Conservation (phyloP, 2,113 vertebrate species). For the Anser brachyrhynchus region DNA sequence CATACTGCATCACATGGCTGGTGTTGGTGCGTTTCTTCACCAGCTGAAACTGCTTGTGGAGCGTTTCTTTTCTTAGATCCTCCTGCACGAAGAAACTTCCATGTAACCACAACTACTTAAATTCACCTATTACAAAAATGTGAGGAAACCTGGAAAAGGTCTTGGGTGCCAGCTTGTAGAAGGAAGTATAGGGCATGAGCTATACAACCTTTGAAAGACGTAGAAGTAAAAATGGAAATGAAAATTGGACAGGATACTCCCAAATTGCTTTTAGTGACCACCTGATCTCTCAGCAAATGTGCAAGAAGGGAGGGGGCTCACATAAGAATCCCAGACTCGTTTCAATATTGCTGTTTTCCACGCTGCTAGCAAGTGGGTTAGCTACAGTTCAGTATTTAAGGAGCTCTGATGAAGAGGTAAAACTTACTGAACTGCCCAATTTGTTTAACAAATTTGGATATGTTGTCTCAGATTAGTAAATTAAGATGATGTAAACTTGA, state of each 20-base stretch:
- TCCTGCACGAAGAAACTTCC: slow-evolving; percentile 78
- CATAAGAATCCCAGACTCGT: not conserved
- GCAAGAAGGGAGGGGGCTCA: not conserved
- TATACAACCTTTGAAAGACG: not conserved
- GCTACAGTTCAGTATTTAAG: not conserved
- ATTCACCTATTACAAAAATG: not conserved
- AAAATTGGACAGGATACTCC: not conserved
- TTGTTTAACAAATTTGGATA: not conserved
- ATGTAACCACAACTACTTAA: not conserved
- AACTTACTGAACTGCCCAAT: not conserved
- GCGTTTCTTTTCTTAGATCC: slow-evolving; percentile 88
- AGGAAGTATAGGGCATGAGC: not conserved
- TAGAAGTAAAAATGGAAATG: not conserved
- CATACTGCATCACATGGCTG: slow-evolving; percentile 96
- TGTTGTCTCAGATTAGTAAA: not conserved
- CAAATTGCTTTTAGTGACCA: not conserved
- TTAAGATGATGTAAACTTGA: not conserved
- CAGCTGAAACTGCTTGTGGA: slow-evolving; percentile 90
- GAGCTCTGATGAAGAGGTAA: not conserved
- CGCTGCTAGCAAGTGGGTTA: not conserved
- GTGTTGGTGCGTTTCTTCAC: slow-evolving; percentile 92
- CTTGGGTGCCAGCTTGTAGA: not conserved
- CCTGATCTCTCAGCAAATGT: not conserved
- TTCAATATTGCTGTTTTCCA: not conserved
- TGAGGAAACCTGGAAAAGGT: not conserved